Evolutionary conservation across 2,113 vertebrate genomes (phyloP).

Genomic region (Pelobates fuscus): DNA sequence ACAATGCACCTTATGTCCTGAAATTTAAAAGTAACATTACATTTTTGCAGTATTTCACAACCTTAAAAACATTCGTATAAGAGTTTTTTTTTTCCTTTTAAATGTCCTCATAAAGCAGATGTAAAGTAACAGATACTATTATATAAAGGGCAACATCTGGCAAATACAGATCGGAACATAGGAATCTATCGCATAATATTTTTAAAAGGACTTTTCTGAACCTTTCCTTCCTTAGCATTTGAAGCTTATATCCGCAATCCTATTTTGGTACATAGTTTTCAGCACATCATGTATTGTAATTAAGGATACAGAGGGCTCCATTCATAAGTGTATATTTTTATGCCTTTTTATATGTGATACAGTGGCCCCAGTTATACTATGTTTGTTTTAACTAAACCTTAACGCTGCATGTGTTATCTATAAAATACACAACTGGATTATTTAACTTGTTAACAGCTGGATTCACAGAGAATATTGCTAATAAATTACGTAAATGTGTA

Average conservation of each 20-base stretch:
- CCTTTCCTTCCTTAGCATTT: conserved; percentile 62
- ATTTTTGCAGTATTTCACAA: neutral
- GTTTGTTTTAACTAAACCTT: conserved; percentile 33
- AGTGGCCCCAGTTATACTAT: conserved; percentile 10
- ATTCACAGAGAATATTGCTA: neutral
- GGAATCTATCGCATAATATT: conserved; percentile 29
- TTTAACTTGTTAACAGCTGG: neutral
- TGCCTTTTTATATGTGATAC: conserved; percentile 46
- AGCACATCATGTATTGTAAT: conserved; percentile 61
- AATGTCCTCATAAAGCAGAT: conserved; percentile 24
- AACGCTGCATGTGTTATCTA: conserved; percentile 8
- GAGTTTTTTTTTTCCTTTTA: conserved; percentile 20
- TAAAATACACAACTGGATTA: neutral
- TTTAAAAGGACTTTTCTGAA: conserved; percentile 57
- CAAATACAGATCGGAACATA: conserved; percentile 27
- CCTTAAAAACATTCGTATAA: conserved; percentile 3
- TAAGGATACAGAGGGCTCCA: conserved; percentile 64
- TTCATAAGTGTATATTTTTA: conserved; percentile 62
- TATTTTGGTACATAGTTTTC: conserved; percentile 63
- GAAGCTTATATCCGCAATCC: conserved; percentile 61
- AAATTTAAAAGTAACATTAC: neutral
- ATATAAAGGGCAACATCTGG: conserved; percentile 43
- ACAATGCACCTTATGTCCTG: conserved; percentile 8
- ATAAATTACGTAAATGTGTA: neutral
- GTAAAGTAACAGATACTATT: conserved; percentile 28